Evolutionary conservation across 2,113 vertebrate genomes (phyloP), one percentile per base, ranked within the genome.

Genomic region (Oreochromis spilurus): DNA sequence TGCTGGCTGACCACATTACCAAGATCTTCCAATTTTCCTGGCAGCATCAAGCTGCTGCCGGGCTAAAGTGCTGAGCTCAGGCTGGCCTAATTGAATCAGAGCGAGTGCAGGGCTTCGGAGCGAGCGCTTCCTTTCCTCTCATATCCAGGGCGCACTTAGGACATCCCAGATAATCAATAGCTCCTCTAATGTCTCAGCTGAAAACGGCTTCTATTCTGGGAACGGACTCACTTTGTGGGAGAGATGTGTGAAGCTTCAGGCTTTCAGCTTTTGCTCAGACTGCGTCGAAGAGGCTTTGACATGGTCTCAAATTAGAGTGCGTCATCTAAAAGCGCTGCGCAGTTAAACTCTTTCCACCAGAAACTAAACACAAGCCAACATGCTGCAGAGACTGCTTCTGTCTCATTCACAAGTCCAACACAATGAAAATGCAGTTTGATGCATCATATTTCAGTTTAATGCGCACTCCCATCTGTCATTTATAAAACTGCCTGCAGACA

Each of bases 51-150:
- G 84, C 83, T 57, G 81, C 79, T 38, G 85, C 55, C 1, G 62
- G 54, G 53, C 82, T 78, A 48, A 93, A 94, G 88, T 92, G 93
- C 92, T 89, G 92, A 90, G 85, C 92, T 93, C 85, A 81, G 90
- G 17, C 9, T 16, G 4, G 84, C 4, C 31, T 92, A 92, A 92
- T 92, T 84, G 84, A 93, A 90, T 89, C 81, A 72, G 67, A 87
- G 79, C n/a, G 82, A 90, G 88, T 65, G 87, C 85, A 21, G 85
- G 38, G 87, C 88, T 83, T 91, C 4, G n/a, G 1, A 85, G 40
- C 54, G 40, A 93, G 89, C 54, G 88, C 87, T 84, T 91, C 88
- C 85, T 87, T 72, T 72, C 80, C 84, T 50, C 82, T 34, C 5
- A 4, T 5, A 57, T 62, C 89, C 89, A 82, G 29, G 53, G 14